Evolutionary conservation across 2,113 vertebrate species (phyloP).

Genomic region (Cyprinodon brontotheroides): DNA sequence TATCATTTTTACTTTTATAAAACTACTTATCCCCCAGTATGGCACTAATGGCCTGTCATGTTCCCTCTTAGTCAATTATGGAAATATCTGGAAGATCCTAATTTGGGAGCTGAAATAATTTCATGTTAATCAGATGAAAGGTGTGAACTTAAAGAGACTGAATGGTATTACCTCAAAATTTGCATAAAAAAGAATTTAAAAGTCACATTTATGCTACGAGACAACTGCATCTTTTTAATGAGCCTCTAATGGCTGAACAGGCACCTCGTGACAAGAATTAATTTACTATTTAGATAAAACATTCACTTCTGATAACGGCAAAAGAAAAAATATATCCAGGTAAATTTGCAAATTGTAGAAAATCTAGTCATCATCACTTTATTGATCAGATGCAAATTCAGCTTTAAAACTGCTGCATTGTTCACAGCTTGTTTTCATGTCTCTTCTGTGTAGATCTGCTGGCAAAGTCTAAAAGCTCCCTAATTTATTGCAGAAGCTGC

Average conservation of each 20-base stretch:
- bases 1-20: too few relatives aligned
- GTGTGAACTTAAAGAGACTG: background rate
- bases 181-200: too few relatives aligned
- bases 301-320: background rate
- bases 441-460: background rate
- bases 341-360: background rate
- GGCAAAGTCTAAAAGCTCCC: background rate
- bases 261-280: background rate
- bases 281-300: background rate
- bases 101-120: background rate
- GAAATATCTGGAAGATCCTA: background rate
- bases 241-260: background rate
- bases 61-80: background rate
- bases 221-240: background rate
- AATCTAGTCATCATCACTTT: background rate
- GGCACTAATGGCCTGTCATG: too few relatives aligned
- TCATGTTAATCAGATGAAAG: background rate
- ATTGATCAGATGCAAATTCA: background rate
- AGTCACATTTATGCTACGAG: background rate
- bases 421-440: background rate
- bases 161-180: background rate
- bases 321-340: background rate
- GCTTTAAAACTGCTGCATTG: background rate
- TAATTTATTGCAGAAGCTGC: background rate
- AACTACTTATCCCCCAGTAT: too few relatives aligned